Base-by-base conservation (phyloP, 2,888 invertebrate species). In the Copidosoma aretas region DNA sequence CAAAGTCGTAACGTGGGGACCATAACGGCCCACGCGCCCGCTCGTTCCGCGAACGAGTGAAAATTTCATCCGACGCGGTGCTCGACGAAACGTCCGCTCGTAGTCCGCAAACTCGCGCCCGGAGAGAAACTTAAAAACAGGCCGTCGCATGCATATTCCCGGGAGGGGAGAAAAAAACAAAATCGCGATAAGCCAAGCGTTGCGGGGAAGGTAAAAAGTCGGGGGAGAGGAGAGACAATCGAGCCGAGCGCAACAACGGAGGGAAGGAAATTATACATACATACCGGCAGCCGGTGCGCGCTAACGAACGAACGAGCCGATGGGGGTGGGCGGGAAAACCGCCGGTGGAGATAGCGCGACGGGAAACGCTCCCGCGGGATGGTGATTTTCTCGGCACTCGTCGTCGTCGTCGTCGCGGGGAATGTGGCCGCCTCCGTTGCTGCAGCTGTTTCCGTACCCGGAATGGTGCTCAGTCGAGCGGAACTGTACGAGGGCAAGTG, bases 221-320 rank as follows among this genome's bases (percentile, higher is more conserved):
- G 32, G 32, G 32, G 32, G 8, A 5, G 32, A 32, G 32, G 32
- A 5, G 32, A 32, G 32, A 32, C 3, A 32, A 32, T 32, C 32
- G 32, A 32, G 32, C 32, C 32, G 32, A 32, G 32, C 32, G 32
- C 8, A 32, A 32, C 32, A 8, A 8, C 32, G 8, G 32, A n/a
- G 32, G 32, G 32, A 32, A 5, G 32, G n/a, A n/a, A n/a, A n/a
- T n/a, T n/a, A n/a, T n/a, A n/a, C n/a, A n/a, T n/a, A n/a, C n/a
- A n/a, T n/a, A n/a, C n/a, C n/a, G n/a, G n/a, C n/a, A 32, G 32
- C 8, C 32, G 19, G 39, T 41, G 15, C 52, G 24, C 59, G 74
- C 77, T 79, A 80, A 80, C 79, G 78, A 79, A 79, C 74, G 75
- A 75, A 74, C n/a, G n/a, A n/a, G n/a, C n/a, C 71, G 72, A 64